Conservation (phyloP, 2,113 vertebrate species). For the Leptodactylus fuscus region DNA sequence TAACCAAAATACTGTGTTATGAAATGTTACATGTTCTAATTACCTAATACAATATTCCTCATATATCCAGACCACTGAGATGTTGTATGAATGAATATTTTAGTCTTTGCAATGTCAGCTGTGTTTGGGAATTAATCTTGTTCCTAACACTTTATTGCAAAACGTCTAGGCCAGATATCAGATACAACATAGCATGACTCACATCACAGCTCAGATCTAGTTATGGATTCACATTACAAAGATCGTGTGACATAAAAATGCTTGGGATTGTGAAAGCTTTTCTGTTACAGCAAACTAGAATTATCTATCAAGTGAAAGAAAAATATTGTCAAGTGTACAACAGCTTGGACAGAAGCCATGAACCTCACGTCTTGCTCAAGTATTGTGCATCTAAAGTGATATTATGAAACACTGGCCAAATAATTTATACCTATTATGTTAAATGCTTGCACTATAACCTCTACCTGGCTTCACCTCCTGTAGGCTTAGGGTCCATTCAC, state of each 20-base stretch:
- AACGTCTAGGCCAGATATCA: not conserved
- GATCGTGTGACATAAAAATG: not conserved
- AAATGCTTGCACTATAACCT: too few relatives aligned
- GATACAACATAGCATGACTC: not conserved
- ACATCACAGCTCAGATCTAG: not conserved
- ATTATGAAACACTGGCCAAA: not conserved
- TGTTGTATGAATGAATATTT: too few relatives aligned
- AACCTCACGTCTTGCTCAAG: not conserved
- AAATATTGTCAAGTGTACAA: not conserved
- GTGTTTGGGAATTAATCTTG: not conserved
- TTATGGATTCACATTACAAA: not conserved
- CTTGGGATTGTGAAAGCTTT: not conserved
- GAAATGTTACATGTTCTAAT: too few relatives aligned
- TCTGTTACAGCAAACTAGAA: not conserved
- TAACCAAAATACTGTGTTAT: too few relatives aligned
- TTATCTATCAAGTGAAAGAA: not conserved
- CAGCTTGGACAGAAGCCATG: not conserved
- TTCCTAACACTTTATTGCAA: not conserved
- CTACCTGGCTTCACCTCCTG: too few relatives aligned
- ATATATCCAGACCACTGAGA: too few relatives aligned
- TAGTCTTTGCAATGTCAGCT: not conserved
- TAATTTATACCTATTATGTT: not conserved
- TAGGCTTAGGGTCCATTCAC: too few relatives aligned
- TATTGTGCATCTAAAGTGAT: not conserved
- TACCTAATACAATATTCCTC: too few relatives aligned